A percentile compares a stretch with the other conserved stretches of the same genome.
Conservation (phyloP, 2,797 vertebrate species). For the Sylvilagus floridanus region DNA sequence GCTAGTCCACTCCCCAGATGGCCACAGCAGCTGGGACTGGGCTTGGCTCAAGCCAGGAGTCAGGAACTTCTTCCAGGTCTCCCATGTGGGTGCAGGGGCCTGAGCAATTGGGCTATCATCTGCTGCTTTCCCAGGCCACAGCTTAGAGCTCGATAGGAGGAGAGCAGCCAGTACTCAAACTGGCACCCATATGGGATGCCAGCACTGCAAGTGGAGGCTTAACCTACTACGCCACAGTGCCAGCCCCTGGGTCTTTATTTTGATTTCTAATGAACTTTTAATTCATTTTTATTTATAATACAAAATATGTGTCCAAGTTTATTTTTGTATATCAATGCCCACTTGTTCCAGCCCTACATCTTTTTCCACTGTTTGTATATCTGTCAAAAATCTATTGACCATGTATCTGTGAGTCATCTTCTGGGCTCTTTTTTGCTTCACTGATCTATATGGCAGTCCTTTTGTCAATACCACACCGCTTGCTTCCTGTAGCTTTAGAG, state of each 20-base stretch:
- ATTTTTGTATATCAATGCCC: not conserved
- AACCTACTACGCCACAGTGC: no score
- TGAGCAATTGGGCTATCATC: no score
- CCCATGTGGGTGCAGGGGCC: no score
- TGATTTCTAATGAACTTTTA: slow-evolving; percentile 15
- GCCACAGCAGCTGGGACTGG: no score
- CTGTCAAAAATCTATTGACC: not conserved
- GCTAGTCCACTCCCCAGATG: no score
- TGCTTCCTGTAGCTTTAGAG: not conserved
- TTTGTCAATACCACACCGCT: not conserved
- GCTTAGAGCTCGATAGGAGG: no score
- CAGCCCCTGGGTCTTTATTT: not conserved
- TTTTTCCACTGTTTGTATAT: not conserved
- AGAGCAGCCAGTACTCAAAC: no score
- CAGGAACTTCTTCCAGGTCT: no score
- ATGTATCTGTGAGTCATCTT: not conserved
- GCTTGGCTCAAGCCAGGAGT: no score
- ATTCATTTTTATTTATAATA: not conserved
- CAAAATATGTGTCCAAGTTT: not conserved
- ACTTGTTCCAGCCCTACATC: not conserved
- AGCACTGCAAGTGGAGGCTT: no score
- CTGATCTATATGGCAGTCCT: not conserved
- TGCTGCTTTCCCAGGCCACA: no score
- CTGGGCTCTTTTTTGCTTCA: not conserved
- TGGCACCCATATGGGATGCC: no score